phyloP scores from a whole-genome alignment of 2,797 vertebrate genomes.

The Enteromius thamalakanensis region DNA sequence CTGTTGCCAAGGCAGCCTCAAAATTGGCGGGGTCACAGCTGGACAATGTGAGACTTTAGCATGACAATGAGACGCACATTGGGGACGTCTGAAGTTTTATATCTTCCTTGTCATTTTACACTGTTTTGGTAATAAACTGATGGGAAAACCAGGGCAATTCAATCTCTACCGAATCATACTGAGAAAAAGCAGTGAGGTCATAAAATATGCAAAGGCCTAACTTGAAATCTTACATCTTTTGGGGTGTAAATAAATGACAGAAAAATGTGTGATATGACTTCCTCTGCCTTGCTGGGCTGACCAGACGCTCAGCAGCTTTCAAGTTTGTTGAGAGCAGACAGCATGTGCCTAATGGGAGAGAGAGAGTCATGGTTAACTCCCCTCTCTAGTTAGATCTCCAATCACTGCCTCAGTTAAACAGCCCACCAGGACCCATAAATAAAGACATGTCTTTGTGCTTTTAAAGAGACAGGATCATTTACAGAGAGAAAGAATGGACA shows the following conservation, averaged over 20 bases:
- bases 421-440: constrained; percentile 70
- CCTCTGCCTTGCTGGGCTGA: background rate
- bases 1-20: constrained; percentile 36
- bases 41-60: constrained; percentile 39
- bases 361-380: constrained; percentile 51
- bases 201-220: constrained; percentile 44
- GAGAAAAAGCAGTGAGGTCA: constrained; percentile 13
- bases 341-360: constrained; percentile 59
- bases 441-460: constrained; percentile 70
- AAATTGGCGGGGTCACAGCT: constrained; percentile 12
- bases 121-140: constrained; percentile 43
- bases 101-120: background rate
- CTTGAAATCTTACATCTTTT: constrained; percentile 40
- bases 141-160: constrained; percentile 41
- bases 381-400: constrained; percentile 60
- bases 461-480: constrained; percentile 64
- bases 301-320: constrained; percentile 21
- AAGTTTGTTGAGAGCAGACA: constrained; percentile 47
- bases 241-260: constrained; percentile 29
- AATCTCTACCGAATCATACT: constrained; percentile 18
- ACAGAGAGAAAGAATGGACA: constrained; percentile 66
- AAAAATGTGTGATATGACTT: background rate
- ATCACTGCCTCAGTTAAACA: constrained; percentile 69
- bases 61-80: constrained; percentile 32
- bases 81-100: constrained; percentile 3